Base-by-base conservation (phyloP, 2,113 vertebrate species). In the Notarius lentiginosus region DNA sequence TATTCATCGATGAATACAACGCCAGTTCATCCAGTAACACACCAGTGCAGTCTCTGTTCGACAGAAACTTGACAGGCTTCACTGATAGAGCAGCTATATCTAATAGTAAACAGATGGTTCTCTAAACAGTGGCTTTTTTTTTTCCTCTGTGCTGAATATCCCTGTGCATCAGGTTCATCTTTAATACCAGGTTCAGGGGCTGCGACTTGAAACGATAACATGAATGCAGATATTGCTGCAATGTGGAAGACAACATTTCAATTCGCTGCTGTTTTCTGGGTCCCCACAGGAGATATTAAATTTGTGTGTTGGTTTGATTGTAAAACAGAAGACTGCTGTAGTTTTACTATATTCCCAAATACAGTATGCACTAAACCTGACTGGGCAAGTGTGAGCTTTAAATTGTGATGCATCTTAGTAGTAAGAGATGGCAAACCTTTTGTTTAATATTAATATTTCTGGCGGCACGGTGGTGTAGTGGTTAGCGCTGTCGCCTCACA, bases 201-300 rank as follows among this genome's bases (percentile, higher is more conserved):
- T 89, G 84, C 53, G 85, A 79, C 88, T 91, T 84, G 85, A 87
- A 90, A 87, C 91, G 92, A 94, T 93, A 94, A 92, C 90, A 91
- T 70, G 70, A 87, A 82, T 88, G 90, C 90, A 93, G 91, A 94
- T 94, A 95, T 93, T 93, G 92, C 92, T 79, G 85, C 87, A 90
- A 90, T 77, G 79, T 83, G 84, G 88, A 92, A 93, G 92, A 95
- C 93, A 91, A 80, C 93, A 12, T 94, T 95, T 94, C 93, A 92
- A 94, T 95, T 95, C 93, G 91, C 91, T 88, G 89, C 93, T 93
- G 91, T 90, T 94, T 93, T 93, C 92, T 91, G 92, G 93, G 91
- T 92, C 92, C 91, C 88, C 55, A 89, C 90, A 92, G 88, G 91
- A 93, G 91, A 93, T 91, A 92, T 93, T 90, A 93, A 92, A 94